Evolutionary conservation across 1,140 invertebrate species (phyloP).

Genomic region (Plutomurus gul): DNA sequence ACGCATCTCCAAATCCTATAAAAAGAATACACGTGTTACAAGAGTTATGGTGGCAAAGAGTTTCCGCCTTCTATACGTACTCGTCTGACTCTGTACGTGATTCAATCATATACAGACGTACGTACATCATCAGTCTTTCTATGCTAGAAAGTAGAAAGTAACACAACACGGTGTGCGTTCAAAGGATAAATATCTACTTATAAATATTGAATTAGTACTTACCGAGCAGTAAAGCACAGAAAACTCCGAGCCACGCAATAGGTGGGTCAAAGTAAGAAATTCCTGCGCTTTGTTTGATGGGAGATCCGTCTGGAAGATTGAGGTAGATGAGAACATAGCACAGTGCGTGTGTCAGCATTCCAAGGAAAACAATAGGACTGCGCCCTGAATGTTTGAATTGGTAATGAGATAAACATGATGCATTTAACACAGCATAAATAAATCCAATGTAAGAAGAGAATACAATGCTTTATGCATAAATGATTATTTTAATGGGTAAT

Average conservation of each 20-base stretch:
- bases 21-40: background rate
- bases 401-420: background rate
- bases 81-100: too few species aligned
- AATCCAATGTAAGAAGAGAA: conserved; percentile 29
- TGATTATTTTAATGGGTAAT: background rate
- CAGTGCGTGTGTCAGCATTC: conserved; percentile 38
- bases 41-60: too few species aligned
- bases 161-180: too few species aligned
- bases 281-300: conserved; percentile 35
- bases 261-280: conserved; percentile 42
- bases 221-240: conserved; percentile 48
- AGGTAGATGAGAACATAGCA: conserved; percentile 47
- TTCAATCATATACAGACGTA: too few species aligned
- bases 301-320: conserved; percentile 48
- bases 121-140: too few species aligned
- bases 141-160: too few species aligned
- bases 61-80: too few species aligned
- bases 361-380: conserved; percentile 51
- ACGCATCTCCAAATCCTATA: conserved; percentile 50
- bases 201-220: background rate
- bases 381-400: conserved; percentile 35
- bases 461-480: conserved; percentile 29
- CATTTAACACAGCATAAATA: background rate
- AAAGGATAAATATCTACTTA: background rate
- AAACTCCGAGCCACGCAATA: conserved; percentile 35